These are phyloP conservation scores for Pseudeuparius sepicola DNA, from an alignment of 2,888 invertebrate species.

Conservation along the genomic window DNA sequence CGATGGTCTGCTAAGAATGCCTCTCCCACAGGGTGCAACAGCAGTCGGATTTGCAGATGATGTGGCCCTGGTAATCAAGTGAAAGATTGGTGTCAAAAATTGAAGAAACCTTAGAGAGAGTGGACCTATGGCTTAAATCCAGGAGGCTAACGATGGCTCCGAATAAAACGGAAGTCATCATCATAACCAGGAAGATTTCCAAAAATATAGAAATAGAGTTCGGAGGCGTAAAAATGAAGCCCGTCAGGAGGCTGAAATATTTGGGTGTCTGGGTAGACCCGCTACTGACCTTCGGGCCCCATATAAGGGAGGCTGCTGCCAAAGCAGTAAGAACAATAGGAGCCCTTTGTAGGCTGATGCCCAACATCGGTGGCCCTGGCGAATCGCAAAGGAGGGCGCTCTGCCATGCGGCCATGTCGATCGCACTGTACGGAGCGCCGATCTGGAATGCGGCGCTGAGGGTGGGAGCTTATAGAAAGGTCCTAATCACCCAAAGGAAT, in stretches of 20 bases:
- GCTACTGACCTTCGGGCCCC: too few relatives aligned
- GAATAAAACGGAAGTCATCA: constrained; percentile 10
- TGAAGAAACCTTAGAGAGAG: neutral
- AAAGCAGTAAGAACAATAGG: too few relatives aligned
- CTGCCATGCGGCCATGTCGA: too few relatives aligned
- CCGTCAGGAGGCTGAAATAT: constrained; percentile 11
- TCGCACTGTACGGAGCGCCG: constrained; percentile 19
- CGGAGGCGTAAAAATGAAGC: neutral
- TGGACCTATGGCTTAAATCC: constrained; percentile 7
- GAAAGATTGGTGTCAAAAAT: constrained; percentile 1
- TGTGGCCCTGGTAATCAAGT: constrained; percentile 8
- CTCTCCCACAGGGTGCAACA: constrained; percentile 2
- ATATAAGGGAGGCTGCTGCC: too few relatives aligned
- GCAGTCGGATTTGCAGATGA: constrained; percentile 17
- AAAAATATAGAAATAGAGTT: constrained; percentile 4
- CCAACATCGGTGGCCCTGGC: too few relatives aligned
- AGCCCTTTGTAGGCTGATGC: too few relatives aligned
- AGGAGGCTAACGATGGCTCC: constrained; percentile 5
- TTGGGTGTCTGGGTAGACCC: constrained; percentile 16
- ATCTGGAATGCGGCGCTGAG: constrained; percentile 13
- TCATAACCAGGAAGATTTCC: neutral
- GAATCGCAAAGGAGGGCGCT: too few relatives aligned
- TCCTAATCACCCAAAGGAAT: constrained; percentile 10
- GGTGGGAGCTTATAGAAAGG: neutral
- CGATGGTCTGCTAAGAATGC: constrained; percentile 13